Conservation (phyloP, 1,140 invertebrate species). For the Bombus affinis region DNA sequence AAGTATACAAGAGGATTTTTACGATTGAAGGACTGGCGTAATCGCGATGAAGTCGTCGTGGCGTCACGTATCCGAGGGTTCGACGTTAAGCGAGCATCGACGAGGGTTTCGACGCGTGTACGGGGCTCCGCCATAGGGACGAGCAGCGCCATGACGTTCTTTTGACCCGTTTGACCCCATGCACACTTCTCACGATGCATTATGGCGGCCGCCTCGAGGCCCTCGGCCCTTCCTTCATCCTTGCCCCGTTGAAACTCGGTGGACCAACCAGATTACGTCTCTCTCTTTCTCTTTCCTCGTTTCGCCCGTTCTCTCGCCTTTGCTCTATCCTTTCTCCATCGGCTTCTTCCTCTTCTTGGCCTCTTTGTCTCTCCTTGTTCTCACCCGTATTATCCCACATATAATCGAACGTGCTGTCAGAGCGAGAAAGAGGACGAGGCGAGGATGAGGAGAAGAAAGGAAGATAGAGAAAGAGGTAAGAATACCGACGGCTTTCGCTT, state of each 20-base stretch:
- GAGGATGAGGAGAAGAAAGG: not conserved
- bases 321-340: slow-evolving; percentile 31
- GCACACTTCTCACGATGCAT: slow-evolving; percentile 79
- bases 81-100: slow-evolving; percentile 40
- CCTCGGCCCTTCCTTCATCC: slow-evolving; percentile 78
- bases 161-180: slow-evolving; percentile 81
- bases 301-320: slow-evolving; percentile 48
- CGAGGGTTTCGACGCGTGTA: slow-evolving; percentile 41
- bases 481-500: slow-evolving; percentile 57
- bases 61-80: slow-evolving; percentile 37
- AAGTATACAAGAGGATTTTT: slow-evolving; percentile 52
- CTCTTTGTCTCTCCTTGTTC: slow-evolving; percentile 69
- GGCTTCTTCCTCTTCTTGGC: slow-evolving; percentile 10
- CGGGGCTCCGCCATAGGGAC: slow-evolving; percentile 65
- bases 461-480: slow-evolving; percentile 44
- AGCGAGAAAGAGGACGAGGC: slow-evolving; percentile 31
- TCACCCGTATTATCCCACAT: slow-evolving; percentile 76
- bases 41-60: slow-evolving; percentile 64
- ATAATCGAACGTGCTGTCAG: slow-evolving; percentile 72
- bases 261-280: slow-evolving; percentile 78
- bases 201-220: slow-evolving; percentile 76
- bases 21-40: slow-evolving; percentile 44
- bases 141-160: slow-evolving; percentile 78
- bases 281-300: slow-evolving; percentile 66
- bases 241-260: slow-evolving; percentile 75